Evolutionary conservation across 30 jellyfish, hydroid and myxozoan genomes (phyloP).

Genomic region (Mastigias papua): DNA sequence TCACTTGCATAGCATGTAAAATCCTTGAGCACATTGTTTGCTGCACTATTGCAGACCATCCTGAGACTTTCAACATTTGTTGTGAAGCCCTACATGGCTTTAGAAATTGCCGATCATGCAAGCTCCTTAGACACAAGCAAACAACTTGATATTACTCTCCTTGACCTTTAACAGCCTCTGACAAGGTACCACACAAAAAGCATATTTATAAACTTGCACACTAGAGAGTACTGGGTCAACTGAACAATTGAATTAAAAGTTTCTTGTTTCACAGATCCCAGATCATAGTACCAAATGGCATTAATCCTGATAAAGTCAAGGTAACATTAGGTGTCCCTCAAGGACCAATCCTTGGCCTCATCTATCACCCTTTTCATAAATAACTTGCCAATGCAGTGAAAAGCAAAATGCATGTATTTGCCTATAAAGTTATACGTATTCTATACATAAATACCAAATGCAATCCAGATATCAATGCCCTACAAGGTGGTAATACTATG

Average conservation of each 20-base stretch:
- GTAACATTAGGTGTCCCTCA: constrained; percentile 52
- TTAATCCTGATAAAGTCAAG: constrained; percentile 5
- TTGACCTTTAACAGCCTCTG: constrained; percentile 18
- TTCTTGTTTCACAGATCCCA: constrained; percentile 38
- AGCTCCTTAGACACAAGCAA: constrained; percentile 4
- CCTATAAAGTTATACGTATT: constrained; percentile 19
- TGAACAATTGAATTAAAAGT: constrained; percentile 8
- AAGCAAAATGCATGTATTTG: constrained; percentile 4
- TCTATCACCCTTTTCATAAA: constrained; percentile 35
- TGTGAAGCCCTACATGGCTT: constrained; percentile 39
- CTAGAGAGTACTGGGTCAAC: constrained; percentile 35
- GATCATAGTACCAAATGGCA: constrained; percentile 7
- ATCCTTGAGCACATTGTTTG: constrained; percentile 30
- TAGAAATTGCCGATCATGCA: constrained; percentile 18
- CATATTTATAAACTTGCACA: constrained; percentile 2
- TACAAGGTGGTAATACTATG: constrained; percentile 7
- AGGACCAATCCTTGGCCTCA: constrained; percentile 44
- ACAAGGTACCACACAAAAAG: constrained; percentile 14
- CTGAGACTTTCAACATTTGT: not conserved
- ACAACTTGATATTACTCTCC: constrained; percentile 5
- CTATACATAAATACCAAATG: constrained; percentile 2
- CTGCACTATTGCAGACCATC: constrained; percentile 6
- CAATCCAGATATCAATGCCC: constrained; percentile 17
- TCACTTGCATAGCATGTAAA: constrained; percentile 37
- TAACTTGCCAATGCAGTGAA: constrained; percentile 29